phyloP scores from a whole-genome alignment of 1,140 invertebrate species.

The Anoplophora glabripennis region DNA sequence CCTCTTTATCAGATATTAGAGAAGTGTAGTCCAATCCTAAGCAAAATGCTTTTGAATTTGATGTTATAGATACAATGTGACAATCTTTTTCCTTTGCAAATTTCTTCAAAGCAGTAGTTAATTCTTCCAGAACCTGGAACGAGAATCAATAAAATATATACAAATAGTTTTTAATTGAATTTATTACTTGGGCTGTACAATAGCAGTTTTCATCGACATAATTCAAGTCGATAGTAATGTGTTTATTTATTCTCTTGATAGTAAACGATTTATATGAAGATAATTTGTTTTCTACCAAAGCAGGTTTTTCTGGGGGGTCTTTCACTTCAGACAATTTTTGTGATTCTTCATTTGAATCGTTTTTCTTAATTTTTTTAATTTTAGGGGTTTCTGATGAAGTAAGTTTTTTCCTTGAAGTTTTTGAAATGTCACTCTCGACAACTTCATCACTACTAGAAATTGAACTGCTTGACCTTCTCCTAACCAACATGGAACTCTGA shows the following conservation, averaged over 20 bases:
- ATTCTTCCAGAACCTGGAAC: conserved; percentile 61
- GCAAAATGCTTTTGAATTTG: conserved; percentile 64
- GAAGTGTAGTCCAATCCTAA: conserved; percentile 68
- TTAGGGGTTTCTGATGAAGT: conserved; percentile 12
- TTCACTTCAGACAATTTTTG: not conserved
- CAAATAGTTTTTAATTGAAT: not conserved
- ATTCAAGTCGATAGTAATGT: conserved; percentile 48
- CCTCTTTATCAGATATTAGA: conserved; percentile 57
- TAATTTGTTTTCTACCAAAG: conserved; percentile 34
- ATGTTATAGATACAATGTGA: conserved; percentile 63
- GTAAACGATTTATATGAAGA: conserved; percentile 61
- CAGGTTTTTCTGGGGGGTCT: conserved; percentile 7
- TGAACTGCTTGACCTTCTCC: conserved; percentile 73
- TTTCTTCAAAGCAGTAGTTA: conserved; percentile 58
- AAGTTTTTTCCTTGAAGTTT: conserved; percentile 24
- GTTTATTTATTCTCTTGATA: conserved; percentile 59
- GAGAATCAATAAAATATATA: conserved; percentile 6
- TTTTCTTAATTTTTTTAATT: too few species aligned
- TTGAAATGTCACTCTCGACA: conserved; percentile 16
- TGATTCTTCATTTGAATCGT: too few species aligned
- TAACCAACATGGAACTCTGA: conserved; percentile 75
- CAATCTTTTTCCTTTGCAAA: conserved; percentile 61
- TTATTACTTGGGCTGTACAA: conserved; percentile 29
- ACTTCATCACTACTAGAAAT: conserved; percentile 31
- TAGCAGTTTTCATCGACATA: conserved; percentile 21